Evolutionary conservation across 2,113 vertebrate species (phyloP).

Genomic region (Chionodraco myersi): DNA sequence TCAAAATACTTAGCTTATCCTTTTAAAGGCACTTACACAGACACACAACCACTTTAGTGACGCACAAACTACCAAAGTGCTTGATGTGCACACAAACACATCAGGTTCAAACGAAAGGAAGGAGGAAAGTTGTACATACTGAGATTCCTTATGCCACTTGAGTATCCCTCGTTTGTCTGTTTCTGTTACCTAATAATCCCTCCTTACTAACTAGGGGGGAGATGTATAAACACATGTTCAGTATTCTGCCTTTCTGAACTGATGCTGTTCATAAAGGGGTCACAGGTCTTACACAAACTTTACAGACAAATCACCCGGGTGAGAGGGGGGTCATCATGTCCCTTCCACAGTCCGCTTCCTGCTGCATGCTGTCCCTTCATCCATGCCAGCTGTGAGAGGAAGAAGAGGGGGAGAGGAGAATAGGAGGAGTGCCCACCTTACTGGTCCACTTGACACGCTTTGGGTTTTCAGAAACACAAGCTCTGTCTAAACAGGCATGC

Average conservation of each 20-base stretch:
- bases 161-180: background rate
- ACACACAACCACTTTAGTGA: constrained; percentile 35
- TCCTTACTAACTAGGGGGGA: constrained; percentile 38
- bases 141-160: background rate
- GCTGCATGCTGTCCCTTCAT: constrained; percentile 39
- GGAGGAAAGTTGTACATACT: background rate
- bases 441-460: constrained; percentile 49
- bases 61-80: constrained; percentile 22
- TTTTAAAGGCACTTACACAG: constrained; percentile 59
- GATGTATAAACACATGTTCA: constrained; percentile 60
- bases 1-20: constrained; percentile 57
- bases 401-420: constrained; percentile 33
- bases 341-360: constrained; percentile 9
- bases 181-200: constrained; percentile 8
- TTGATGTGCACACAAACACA: constrained; percentile 22
- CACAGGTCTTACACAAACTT: constrained; percentile 35
- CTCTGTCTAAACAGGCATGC: background rate
- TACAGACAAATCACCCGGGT: constrained; percentile 45
- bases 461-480: constrained; percentile 21
- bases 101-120: background rate
- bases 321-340: constrained; percentile 49
- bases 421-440: constrained; percentile 36
- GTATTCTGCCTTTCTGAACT: constrained; percentile 15
- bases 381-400: constrained; percentile 37
- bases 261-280: constrained; percentile 44